phyloP scores from a whole-genome alignment of 2,113 vertebrate species.

The Ophthalmolycus amberensis region DNA sequence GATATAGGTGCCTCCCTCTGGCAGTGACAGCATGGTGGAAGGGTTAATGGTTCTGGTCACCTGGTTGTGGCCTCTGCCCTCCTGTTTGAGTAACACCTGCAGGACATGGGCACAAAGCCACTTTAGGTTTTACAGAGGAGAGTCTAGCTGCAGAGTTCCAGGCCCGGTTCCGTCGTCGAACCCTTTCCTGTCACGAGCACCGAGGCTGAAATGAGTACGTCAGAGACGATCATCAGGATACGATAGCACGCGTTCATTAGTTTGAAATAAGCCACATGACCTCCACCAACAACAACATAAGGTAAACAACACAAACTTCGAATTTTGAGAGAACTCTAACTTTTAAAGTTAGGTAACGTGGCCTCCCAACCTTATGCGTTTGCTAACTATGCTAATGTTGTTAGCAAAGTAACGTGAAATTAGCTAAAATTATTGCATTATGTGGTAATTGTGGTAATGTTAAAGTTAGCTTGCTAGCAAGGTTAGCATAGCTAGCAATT shows the following conservation, averaged over 20 bases:
- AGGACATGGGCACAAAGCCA: neutral
- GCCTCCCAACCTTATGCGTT: neutral
- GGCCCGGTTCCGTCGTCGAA: neutral
- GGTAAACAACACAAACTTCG: neutral
- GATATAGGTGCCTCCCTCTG: slow-evolving; percentile 93
- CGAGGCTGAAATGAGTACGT: neutral
- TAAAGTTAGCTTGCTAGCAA: neutral
- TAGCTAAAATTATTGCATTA: neutral
- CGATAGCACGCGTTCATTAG: neutral
- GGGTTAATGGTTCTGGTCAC: slow-evolving; percentile 94
- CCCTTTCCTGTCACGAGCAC: neutral
- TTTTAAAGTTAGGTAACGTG: neutral
- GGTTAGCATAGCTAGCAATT: neutral
- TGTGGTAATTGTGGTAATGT: neutral
- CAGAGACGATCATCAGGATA: neutral
- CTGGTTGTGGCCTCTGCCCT: slow-evolving; percentile 91
- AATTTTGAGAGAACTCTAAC: neutral
- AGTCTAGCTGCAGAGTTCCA: neutral
- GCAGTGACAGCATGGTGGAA: slow-evolving; percentile 90
- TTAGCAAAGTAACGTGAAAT: neutral
- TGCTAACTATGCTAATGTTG: neutral
- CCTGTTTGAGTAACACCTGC: slow-evolving; percentile 93
- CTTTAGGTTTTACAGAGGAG: neutral
- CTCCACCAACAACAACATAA: neutral
- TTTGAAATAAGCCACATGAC: neutral